Base-by-base conservation (phyloP, 2,797 vertebrate genomes). In the Sternarchorhynchus goeldii region DNA sequence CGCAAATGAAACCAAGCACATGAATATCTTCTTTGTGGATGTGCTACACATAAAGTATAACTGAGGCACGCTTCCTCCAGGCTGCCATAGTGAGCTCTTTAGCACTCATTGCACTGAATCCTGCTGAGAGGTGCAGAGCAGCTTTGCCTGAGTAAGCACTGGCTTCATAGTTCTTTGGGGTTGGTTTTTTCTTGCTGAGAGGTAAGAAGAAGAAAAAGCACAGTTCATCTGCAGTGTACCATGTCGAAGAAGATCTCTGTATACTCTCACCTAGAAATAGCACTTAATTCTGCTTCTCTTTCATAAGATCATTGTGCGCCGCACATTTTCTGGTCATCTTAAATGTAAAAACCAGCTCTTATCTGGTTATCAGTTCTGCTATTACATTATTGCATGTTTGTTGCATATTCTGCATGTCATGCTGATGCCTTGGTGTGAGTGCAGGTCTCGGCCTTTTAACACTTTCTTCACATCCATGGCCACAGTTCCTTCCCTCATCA, bases 1-100 rank as follows among this genome's bases (percentile, higher is more conserved):
- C 12, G 45, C 45, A 14, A 50, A 45, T 45, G 2, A 50, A 50
- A 50, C 45, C 45, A 50, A 50, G 10, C 12, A 12, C 10, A 12
- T 1, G 14, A 12, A 50, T 25, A 50, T 50, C 45, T 50, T 50
- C 45, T 56, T 39, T 80, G 59, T 68, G 50, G 71, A 34, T 64
- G 21, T 16, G 16, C 7, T 39, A 7, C 5, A 59, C 10, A 59
- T 6, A 1, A 8, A 1, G 12, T 50, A 34, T 64, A 6, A 3
- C 32, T 6, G 2, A 64, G n/a, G 18, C 62, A n/a, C 3, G 7
- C 39, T 20, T 20, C 63, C 18, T 20, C n/a, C 12, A 20, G 20
- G 45, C 39, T 20, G n/a, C 1, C 64, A 20, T 6, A 66, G 64
- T 45, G 4, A 39, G n/a, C 7, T 39, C 63, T 10, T 34, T 21